phyloP scores from a whole-genome alignment of 2,888 invertebrate species.

The Polydrusus pterygomalis region DNA sequence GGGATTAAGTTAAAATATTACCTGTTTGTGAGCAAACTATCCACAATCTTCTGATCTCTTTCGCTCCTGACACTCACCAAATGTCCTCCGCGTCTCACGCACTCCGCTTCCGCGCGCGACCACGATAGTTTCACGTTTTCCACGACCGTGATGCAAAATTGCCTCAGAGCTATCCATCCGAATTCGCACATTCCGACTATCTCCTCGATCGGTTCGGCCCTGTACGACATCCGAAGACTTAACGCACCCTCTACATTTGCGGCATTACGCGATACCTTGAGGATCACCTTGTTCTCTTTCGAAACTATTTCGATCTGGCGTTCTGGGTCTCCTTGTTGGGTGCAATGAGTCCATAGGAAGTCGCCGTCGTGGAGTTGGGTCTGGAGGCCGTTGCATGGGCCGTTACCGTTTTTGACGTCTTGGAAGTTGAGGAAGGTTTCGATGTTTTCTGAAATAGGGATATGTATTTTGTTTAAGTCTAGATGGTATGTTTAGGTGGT shows the following conservation, averaged over 20 bases:
- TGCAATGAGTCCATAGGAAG: conserved; percentile 77
- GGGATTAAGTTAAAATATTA: conserved; percentile 70
- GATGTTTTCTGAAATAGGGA: conserved; percentile 13
- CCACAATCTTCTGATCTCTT: conserved; percentile 78
- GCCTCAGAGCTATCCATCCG: conserved; percentile 81
- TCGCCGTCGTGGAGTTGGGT: conserved; percentile 76
- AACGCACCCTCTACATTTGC: conserved; percentile 53
- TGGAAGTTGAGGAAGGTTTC: conserved; percentile 59
- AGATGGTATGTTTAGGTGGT: too few relatives aligned
- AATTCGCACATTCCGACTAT: conserved; percentile 81
- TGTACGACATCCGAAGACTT: conserved; percentile 77
- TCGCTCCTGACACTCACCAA: conserved; percentile 80
- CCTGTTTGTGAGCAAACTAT: conserved; percentile 80
- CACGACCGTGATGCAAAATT: conserved; percentile 79
- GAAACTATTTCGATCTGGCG: conserved; percentile 78
- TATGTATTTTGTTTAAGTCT: not conserved
- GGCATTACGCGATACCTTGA: conserved; percentile 66
- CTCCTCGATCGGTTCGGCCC: conserved; percentile 77
- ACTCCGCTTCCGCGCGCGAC: conserved; percentile 81
- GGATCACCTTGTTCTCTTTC: conserved; percentile 75
- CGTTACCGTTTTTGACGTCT: conserved; percentile 64
- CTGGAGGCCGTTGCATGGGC: conserved; percentile 75
- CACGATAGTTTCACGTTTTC: conserved; percentile 77
- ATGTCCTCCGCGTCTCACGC: conserved; percentile 79
- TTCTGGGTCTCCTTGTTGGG: conserved; percentile 75